Base-by-base conservation (phyloP, 2,113 vertebrate genomes). In the Megaceryle maxima region DNA sequence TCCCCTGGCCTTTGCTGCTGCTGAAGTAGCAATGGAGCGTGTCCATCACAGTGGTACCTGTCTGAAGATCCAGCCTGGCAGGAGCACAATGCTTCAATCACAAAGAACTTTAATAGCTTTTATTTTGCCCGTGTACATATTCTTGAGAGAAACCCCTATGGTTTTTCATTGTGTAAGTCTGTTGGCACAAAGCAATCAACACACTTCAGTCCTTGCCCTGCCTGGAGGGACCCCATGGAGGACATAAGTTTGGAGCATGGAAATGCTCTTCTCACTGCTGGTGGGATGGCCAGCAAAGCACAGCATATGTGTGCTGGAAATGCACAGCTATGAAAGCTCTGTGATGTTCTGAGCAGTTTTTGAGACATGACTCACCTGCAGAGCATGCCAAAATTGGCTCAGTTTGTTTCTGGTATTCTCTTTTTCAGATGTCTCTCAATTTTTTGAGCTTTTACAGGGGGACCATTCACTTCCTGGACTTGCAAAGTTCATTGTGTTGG, bases 101-200 rank as follows among this genome's bases (percentile, higher is more conserved):
- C 28, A 76, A 88, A 75, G 59, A 41, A 46, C 59, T 77, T 83
- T 12, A 53, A 73, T 37, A 51, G 14, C 1, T 29, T 81, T 33
- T 69, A 24, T 11, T 56, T 33, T 31, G 20, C 11, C 10, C 4
- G 4, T 2, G 2, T 46, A 11, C 2, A 2, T 6, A 1, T 64
- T 59, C 46, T 16, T 68, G 68, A 83, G 76, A 48, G 51, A 60
- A 92, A 11, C n/a, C 25, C 67, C 43, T 16, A 0, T 0, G 4
- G 6, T 13, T 72, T 76, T 60, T 64, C 9, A 17, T 21, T 51
- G 39, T 35, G 5, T 73, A 22, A 69, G 33, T 56, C 50, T 69
- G 25, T 51, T 77, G 59, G 55, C 69, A 67, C 35, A 53, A 87
- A 91, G 39, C 26, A 80, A 69, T 81, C 24, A 13, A 17, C 12